Conservation (phyloP, 2,113 vertebrate species). For the Catharus minimus region DNA sequence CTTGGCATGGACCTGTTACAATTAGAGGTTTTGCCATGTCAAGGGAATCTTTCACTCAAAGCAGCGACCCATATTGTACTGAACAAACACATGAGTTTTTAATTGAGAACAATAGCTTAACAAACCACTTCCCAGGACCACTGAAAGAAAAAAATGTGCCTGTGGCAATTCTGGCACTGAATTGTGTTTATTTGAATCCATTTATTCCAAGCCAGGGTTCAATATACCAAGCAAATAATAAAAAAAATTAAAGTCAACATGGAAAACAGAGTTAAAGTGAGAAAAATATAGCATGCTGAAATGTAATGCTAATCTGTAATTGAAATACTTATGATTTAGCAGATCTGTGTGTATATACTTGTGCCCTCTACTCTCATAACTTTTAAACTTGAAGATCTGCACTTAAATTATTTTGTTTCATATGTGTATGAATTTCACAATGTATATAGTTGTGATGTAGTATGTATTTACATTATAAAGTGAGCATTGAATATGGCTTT, state of each 20-base stretch:
- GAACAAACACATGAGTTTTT: conserved; percentile 92
- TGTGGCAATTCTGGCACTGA: conserved; percentile 75
- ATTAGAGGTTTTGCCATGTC: conserved; percentile 83
- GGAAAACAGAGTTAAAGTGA: conserved; percentile 54
- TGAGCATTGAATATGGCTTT: neutral
- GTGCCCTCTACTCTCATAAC: neutral
- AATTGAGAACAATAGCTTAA: conserved; percentile 90
- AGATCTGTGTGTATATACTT: neutral
- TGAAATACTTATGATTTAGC: conserved; percentile 25
- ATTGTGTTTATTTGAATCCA: conserved; percentile 77
- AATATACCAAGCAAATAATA: conserved; percentile 62
- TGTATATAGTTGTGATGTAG: neutral
- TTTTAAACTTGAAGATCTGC: neutral
- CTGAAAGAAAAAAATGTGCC: conserved; percentile 80
- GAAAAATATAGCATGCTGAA: conserved; percentile 41
- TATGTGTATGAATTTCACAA: neutral
- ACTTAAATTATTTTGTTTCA: neutral
- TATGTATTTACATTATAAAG: neutral
- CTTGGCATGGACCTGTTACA: conserved; percentile 81
- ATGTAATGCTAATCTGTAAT: neutral
- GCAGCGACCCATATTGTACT: conserved; percentile 82
- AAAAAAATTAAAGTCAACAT: conserved; percentile 51
- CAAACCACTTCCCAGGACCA: conserved; percentile 87
- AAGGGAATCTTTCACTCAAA: conserved; percentile 86
- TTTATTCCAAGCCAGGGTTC: conserved; percentile 70